These are phyloP conservation scores for Galbula dea DNA, from an alignment of 2,113 vertebrate species.

Conservation along the genomic window DNA sequence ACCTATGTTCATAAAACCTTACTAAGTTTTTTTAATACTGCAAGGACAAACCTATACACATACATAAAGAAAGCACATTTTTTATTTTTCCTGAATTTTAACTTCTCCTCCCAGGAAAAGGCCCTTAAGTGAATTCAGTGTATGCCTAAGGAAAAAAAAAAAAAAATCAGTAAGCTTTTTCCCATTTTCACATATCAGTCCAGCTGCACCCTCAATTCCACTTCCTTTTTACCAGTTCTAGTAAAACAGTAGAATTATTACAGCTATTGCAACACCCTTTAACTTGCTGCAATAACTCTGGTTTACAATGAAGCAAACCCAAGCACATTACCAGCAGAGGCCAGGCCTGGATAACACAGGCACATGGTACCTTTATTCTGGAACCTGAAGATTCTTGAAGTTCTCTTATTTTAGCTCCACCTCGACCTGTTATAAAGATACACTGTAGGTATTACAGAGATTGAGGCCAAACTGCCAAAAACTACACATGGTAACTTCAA, in stretches of 20 bases:
- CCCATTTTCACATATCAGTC: neutral
- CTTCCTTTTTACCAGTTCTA: neutral
- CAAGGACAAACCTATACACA: neutral
- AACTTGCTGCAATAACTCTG: neutral
- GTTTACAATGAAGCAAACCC: neutral
- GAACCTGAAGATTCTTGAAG: slow-evolving; percentile 83
- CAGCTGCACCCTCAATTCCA: neutral
- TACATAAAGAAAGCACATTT: neutral
- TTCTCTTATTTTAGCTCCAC: slow-evolving; percentile 87
- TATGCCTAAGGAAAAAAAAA: neutral
- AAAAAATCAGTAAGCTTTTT: neutral
- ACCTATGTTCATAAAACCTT: slow-evolving; percentile 73
- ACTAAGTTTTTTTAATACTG: neutral
- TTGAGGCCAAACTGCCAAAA: neutral
- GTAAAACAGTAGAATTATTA: neutral
- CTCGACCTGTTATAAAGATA: slow-evolving; percentile 78
- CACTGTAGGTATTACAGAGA: neutral
- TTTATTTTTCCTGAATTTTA: neutral
- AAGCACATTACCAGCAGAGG: accelerated
- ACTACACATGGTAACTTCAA: neutral
- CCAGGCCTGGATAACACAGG: neutral
- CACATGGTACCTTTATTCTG: slow-evolving; percentile 82
- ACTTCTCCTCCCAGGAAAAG: neutral
- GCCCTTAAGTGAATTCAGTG: too few relatives aligned
- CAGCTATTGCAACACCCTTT: neutral